A percentile compares a stretch with the other conserved stretches of the same genome.
Evolutionary conservation across 2,797 vertebrate species (phyloP).

Genomic region (Hipposideros larvatus): DNA sequence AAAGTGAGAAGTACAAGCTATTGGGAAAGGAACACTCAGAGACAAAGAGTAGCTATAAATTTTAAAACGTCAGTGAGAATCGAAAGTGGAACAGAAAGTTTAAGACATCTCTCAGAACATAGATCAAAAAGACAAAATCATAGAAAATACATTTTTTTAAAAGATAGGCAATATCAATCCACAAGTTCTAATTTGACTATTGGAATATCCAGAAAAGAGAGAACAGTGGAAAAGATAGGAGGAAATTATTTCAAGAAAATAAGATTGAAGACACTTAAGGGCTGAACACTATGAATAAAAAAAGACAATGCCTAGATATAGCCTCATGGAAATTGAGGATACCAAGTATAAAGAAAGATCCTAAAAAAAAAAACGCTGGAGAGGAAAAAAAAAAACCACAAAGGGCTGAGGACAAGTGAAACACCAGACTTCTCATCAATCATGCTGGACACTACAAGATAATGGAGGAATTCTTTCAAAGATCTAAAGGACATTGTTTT

Average conservation of each 20-base stretch:
- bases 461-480: not conserved
- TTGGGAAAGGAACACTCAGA: not conserved
- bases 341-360: not conserved
- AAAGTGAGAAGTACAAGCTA: not conserved
- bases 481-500: not conserved
- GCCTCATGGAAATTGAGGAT: not conserved
- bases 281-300: not conserved
- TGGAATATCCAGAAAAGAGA: not conserved
- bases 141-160: not conserved
- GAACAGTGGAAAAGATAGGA: not conserved
- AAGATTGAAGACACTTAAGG: not conserved
- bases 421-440: not conserved
- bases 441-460: not conserved
- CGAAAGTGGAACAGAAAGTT: not conserved
- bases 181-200: not conserved
- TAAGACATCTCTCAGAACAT: constrained; percentile 20
- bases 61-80: not conserved
- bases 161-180: not conserved
- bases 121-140: constrained; percentile 2
- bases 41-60: not conserved
- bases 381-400: not conserved
- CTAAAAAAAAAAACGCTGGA: not conserved
- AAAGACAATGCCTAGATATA: not conserved
- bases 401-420: not conserved
- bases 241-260: not conserved